A percentile compares a stretch with the other conserved stretches of the same genome.
These are phyloP conservation scores for Scolopax bukidnonensis DNA, from an alignment of 2,797 vertebrate species.

Conservation along the genomic window DNA sequence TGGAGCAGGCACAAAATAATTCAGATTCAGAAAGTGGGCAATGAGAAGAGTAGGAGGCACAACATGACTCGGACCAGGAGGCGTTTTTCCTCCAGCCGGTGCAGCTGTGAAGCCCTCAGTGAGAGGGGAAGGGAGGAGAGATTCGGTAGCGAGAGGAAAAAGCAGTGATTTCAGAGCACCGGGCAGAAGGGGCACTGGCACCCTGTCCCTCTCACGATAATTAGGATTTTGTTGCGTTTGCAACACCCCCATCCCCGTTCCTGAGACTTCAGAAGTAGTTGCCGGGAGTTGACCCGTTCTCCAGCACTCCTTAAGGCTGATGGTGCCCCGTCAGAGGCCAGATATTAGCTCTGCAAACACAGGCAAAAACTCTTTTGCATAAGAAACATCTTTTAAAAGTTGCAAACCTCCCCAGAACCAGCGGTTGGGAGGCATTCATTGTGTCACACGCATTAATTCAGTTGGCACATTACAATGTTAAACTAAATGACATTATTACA, in stretches of 20 bases:
- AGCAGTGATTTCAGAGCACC: accelerated
- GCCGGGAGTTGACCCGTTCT: not conserved
- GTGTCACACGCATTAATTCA: constrained; percentile 90
- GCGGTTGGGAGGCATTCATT: constrained; percentile 87
- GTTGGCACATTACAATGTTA: constrained; percentile 92
- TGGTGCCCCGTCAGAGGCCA: constrained; percentile 77
- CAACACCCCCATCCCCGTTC: not conserved
- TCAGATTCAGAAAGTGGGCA: not conserved
- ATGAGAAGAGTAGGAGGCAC: not conserved
- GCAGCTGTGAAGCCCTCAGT: not conserved
- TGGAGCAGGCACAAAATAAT: not conserved
- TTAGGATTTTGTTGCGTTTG: not conserved
- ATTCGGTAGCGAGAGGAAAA: not conserved
- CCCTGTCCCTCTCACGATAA: not conserved
- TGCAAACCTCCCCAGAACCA: constrained; percentile 81
- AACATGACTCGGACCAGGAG: not conserved
- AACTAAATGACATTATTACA: constrained; percentile 99
- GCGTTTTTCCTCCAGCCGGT: not conserved
- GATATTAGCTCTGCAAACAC: constrained; percentile 80
- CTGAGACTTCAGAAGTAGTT: not conserved
- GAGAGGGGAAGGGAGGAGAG: not conserved
- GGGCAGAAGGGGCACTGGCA: not conserved
- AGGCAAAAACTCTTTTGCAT: constrained; percentile 77
- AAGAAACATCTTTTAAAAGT: constrained; percentile 83
- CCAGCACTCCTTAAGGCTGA: not conserved